phyloP scores from a whole-genome alignment of 1,140 invertebrate species.

The Diorhabda sublineata region DNA sequence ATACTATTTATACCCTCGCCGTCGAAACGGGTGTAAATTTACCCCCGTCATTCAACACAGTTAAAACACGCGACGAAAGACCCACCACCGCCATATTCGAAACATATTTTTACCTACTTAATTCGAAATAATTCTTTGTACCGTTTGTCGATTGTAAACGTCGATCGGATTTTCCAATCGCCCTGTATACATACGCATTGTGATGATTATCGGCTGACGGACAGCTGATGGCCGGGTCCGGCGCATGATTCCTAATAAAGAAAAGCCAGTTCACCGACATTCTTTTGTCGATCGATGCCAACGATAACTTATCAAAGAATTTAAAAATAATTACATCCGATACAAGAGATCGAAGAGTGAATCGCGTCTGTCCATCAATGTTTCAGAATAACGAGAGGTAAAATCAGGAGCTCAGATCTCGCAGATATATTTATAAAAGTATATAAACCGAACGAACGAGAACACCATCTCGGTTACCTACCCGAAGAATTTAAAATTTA shows the following conservation, averaged over 20 bases:
- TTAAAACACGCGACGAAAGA: slow-evolving; percentile 25
- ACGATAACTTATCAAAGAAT: slow-evolving; percentile 38
- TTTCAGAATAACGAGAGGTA: slow-evolving; percentile 28
- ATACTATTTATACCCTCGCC: slow-evolving; percentile 15
- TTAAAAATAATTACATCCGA: slow-evolving; percentile 36
- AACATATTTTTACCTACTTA: too few relatives aligned
- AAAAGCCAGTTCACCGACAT: slow-evolving; percentile 25
- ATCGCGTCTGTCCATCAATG: slow-evolving; percentile 35
- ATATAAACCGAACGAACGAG: too few relatives aligned
- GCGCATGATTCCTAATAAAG: slow-evolving; percentile 34
- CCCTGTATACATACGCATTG: slow-evolving; percentile 1
- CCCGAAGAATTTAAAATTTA: too few relatives aligned
- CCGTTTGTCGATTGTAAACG: too few relatives aligned
- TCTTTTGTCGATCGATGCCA: slow-evolving; percentile 29
- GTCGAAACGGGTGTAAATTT: slow-evolving; percentile 18
- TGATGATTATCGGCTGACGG: slow-evolving; percentile 21
- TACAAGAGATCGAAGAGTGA: slow-evolving; percentile 26
- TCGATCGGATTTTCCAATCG: background rate
- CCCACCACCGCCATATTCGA: slow-evolving; percentile 22
- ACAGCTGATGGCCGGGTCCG: slow-evolving; percentile 5
- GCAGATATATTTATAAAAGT: background rate
- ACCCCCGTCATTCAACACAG: slow-evolving; percentile 36
- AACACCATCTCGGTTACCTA: too few relatives aligned
- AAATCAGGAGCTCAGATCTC: slow-evolving; percentile 18
- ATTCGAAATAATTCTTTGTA: too few relatives aligned